Evolutionary conservation across 2,888 invertebrate genomes (phyloP).

Genomic region (Stenurella melanura): DNA sequence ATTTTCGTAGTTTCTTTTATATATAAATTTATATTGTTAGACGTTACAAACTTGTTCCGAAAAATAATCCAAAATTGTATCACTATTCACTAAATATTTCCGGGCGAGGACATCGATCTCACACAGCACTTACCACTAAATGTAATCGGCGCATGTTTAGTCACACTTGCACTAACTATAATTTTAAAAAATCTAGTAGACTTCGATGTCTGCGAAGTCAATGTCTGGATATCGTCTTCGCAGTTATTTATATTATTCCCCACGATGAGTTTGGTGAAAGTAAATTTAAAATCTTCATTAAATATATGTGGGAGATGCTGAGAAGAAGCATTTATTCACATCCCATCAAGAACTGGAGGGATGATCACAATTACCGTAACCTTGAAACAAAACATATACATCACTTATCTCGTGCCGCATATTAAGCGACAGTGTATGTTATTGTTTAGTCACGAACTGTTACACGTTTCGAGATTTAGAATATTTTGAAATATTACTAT

Average conservation of each 20-base stretch:
- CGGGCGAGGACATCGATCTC: background rate
- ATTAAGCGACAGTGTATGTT: constrained; percentile 34
- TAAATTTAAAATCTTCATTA: constrained; percentile 45
- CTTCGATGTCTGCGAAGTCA: constrained; percentile 55
- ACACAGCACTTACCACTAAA: constrained; percentile 59
- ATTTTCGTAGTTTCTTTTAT: background rate
- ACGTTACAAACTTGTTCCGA: background rate
- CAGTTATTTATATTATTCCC: constrained; percentile 60
- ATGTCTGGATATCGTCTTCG: constrained; percentile 53
- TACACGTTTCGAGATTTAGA: constrained; percentile 20
- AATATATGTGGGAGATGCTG: constrained; percentile 56
- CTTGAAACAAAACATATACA: constrained; percentile 40
- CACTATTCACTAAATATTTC: constrained; percentile 10
- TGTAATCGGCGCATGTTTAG: constrained; percentile 55
- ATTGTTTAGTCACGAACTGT: constrained; percentile 41
- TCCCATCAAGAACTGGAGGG: constrained; percentile 48
- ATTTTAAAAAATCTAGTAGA: constrained; percentile 46
- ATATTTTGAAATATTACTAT: background rate
- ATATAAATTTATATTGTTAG: background rate
- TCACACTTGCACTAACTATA: constrained; percentile 56
- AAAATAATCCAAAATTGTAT: constrained; percentile 9
- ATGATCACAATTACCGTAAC: constrained; percentile 46
- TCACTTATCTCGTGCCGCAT: constrained; percentile 26
- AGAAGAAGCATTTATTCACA: constrained; percentile 18
- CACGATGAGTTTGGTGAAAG: constrained; percentile 60